Conservation (phyloP, 2,797 vertebrate genomes). For the Pagetopsis macropterus region DNA sequence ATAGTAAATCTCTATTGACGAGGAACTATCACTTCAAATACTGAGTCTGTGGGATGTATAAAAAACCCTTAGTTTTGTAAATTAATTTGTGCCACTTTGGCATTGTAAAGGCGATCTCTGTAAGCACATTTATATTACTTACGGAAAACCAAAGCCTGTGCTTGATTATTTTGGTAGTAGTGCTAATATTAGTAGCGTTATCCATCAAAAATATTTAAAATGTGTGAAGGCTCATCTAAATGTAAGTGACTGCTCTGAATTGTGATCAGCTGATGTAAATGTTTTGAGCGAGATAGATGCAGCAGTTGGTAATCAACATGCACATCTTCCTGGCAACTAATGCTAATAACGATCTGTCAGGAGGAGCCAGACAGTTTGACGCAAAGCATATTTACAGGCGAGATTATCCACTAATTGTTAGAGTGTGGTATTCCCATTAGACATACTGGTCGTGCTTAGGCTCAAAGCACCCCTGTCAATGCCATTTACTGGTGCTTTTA, state of each 20-base stretch:
- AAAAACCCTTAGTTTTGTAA: conserved; percentile 46
- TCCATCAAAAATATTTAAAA: conserved; percentile 62
- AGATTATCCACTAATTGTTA: conserved; percentile 70
- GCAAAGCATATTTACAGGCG: conserved; percentile 64
- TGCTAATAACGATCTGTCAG: conserved; percentile 69
- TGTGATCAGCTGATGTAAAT: conserved; percentile 64
- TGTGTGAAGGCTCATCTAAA: conserved; percentile 58
- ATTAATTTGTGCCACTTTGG: conserved; percentile 37
- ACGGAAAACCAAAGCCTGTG: conserved; percentile 14
- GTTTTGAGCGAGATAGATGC: conserved; percentile 62
- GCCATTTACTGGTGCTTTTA: conserved; percentile 51
- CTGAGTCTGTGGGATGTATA: conserved; percentile 32
- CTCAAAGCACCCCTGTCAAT: conserved; percentile 48
- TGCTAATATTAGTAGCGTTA: conserved; percentile 44
- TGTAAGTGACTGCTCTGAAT: conserved; percentile 58
- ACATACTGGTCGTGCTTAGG: conserved; percentile 41
- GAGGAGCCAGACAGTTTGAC: conserved; percentile 73
- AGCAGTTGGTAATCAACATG: conserved; percentile 72
- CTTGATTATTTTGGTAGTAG: conserved; percentile 38
- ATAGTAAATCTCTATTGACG: conserved; percentile 46
- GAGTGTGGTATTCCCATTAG: conserved; percentile 59
- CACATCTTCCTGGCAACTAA: conserved; percentile 72
- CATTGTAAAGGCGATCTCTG: conserved; percentile 21
- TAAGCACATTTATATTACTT: conserved; percentile 4
- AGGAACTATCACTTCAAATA: conserved; percentile 36